phyloP scores from a whole-genome alignment of 1,140 invertebrate species.

The Leptoteleia sp. region DNA sequence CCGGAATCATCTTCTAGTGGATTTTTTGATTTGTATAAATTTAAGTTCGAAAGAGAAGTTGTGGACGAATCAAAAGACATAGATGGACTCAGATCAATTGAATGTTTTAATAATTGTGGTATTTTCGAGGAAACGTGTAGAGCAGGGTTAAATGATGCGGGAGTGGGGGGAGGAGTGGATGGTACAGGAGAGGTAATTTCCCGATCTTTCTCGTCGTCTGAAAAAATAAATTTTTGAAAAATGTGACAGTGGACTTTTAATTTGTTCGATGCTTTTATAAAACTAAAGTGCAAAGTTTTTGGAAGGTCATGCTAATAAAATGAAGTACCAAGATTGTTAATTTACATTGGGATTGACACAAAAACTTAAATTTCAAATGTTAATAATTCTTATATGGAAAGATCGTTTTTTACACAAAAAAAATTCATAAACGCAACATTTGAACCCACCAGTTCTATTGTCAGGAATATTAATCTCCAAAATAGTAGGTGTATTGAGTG shows the following conservation, averaged over 20 bases:
- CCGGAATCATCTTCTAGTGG: constrained; percentile 52
- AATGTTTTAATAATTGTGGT: constrained; percentile 57
- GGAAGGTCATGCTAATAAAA: no score
- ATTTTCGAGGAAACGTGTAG: constrained; percentile 57
- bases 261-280: not conserved
- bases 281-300: no score
- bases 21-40: constrained; percentile 57
- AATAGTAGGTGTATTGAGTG: constrained; percentile 67
- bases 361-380: no score
- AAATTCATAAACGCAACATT: not conserved
- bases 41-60: constrained; percentile 56
- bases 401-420: no score
- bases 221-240: constrained; percentile 4
- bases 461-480: constrained; percentile 62
- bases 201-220: constrained; percentile 24
- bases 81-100: constrained; percentile 62
- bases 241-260: no score
- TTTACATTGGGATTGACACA: no score
- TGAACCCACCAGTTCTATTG: constrained; percentile 57
- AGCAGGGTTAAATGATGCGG: constrained; percentile 50
- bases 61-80: constrained; percentile 61
- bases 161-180: constrained; percentile 70
- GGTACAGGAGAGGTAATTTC: constrained; percentile 43
- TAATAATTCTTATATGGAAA: no score
- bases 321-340: no score